phyloP scores from a whole-genome alignment of 2,113 vertebrate species.

The Felis chaus region DNA sequence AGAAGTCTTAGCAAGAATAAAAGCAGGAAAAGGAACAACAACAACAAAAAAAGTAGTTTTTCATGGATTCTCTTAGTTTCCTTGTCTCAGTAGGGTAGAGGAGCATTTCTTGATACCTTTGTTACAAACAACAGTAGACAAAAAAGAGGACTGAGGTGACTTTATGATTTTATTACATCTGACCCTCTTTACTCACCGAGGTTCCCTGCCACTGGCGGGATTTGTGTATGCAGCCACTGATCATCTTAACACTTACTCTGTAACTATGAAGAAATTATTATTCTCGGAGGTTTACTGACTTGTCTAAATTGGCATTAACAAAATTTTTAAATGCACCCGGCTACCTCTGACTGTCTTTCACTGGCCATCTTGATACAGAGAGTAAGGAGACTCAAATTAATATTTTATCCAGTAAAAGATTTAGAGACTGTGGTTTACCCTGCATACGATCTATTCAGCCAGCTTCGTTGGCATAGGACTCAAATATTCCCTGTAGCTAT shows the following conservation, averaged over 20 bases:
- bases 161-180: not conserved
- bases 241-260: not conserved
- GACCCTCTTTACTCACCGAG: not conserved
- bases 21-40: not conserved
- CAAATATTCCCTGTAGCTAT: conserved; percentile 45
- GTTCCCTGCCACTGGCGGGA: not conserved
- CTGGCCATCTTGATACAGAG: not conserved
- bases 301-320: not conserved
- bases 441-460: conserved; percentile 55
- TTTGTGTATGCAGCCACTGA: not conserved
- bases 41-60: not conserved
- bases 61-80: not conserved
- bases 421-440: conserved; percentile 40
- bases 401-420: conserved; percentile 56
- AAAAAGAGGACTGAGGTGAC: not conserved
- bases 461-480: conserved; percentile 32
- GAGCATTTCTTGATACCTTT: conserved; percentile 1
- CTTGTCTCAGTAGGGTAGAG: not conserved
- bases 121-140: not conserved
- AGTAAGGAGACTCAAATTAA: conserved; percentile 46
- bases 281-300: conserved; percentile 26
- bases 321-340: not conserved
- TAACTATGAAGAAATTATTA: conserved; percentile 1
- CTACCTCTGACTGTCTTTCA: not conserved
- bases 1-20: not conserved